Percentiles rank a stretch among this genome's conserved stretches.
Evolutionary conservation across 2,888 invertebrate species (phyloP).

Genomic region (Metellina segmentata): DNA sequence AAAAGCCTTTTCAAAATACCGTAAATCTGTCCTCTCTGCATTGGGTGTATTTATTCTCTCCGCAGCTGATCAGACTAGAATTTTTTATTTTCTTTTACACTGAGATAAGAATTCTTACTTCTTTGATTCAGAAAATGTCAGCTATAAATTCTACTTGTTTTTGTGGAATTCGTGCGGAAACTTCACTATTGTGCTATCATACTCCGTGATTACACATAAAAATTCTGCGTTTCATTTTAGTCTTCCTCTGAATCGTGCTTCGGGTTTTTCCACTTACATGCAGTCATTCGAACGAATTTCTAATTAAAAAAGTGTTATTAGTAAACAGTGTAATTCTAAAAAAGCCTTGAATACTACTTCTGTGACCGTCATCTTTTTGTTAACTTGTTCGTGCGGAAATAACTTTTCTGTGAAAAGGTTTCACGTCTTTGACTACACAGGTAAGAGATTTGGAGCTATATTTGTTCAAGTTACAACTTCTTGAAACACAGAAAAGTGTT

Average conservation of each 20-base stretch:
- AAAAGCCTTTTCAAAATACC: neutral
- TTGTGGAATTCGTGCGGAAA: neutral
- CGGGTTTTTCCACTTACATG: no score
- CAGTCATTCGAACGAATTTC: no score
- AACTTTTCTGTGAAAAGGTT: no score
- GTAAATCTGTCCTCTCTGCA: neutral
- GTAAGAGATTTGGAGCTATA: no score
- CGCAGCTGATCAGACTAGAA: neutral
- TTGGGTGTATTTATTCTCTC: neutral
- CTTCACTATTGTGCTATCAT: neutral
- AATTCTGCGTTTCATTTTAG: neutral
- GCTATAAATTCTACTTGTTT: neutral
- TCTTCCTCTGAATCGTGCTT: neutral
- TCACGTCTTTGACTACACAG: no score
- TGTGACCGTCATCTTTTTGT: no score
- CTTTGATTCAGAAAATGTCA: neutral
- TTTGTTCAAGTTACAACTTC: no score
- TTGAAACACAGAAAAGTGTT: no score
- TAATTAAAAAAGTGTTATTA: no score
- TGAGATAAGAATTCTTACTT: constrained; percentile 2
- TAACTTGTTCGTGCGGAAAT: no score
- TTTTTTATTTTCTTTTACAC: neutral
- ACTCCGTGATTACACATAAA: neutral
- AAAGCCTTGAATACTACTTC: no score
- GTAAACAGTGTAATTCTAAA: no score